phyloP scores from a whole-genome alignment of 2,888 invertebrate genomes.

The Ctena decussata region DNA sequence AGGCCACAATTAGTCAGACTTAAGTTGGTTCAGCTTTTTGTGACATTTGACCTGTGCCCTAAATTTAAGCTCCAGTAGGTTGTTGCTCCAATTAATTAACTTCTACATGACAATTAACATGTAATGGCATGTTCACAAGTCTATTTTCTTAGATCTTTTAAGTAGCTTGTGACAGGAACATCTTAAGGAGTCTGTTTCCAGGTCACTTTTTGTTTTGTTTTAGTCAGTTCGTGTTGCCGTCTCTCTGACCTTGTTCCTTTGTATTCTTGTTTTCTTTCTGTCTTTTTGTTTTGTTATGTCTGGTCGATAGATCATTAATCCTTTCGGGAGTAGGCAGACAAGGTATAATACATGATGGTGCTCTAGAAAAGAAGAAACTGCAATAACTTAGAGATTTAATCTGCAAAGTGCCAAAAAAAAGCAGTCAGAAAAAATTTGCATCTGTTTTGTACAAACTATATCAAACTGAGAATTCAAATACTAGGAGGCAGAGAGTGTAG shows the following conservation, averaged over 20 bases:
- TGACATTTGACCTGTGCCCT: background rate
- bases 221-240: background rate
- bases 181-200: background rate
- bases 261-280: too few species aligned
- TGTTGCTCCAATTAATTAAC: background rate
- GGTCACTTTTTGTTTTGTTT: background rate
- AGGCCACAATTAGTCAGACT: background rate
- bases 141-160: background rate
- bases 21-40: background rate
- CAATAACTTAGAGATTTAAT: too few species aligned
- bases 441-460: too few species aligned
- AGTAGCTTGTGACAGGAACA: background rate
- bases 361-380: too few species aligned
- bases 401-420: too few species aligned
- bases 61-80: background rate
- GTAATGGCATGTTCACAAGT: background rate
- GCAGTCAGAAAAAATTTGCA: too few species aligned
- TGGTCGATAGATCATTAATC: too few species aligned
- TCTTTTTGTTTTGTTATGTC: too few species aligned
- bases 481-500: too few species aligned
- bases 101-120: background rate
- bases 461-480: too few species aligned
- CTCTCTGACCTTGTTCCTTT: background rate
- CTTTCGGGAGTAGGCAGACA: too few species aligned
- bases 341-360: too few species aligned